Base-by-base conservation (phyloP, 2,113 vertebrate genomes). In the Chlorocebus sabaeus region DNA sequence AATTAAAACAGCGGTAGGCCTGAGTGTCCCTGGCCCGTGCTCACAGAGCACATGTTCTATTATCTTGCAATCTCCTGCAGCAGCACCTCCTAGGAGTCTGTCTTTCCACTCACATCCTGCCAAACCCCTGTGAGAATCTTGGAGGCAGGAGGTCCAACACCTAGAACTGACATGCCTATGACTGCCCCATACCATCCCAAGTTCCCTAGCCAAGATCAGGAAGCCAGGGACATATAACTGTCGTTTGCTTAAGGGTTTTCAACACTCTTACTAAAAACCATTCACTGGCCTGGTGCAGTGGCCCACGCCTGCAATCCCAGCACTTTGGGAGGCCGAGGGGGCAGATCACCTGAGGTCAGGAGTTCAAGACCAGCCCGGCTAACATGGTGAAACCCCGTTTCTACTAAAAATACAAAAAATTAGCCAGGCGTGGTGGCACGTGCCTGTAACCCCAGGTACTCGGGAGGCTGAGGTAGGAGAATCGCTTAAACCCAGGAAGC, bases 191-290 rank as follows among this genome's bases (percentile, higher is more conserved):
- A 87, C 7, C 20, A 79, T 50, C 50, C 79, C 45, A 96, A 88
- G 81, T 89, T 93, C 67, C 50, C 88, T 84, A 96, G 50, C 38
- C 10, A 32, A 96, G 78, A 72, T 83, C 55, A 59, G 45, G 50
- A 96, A 91, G 50, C 25, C 64, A 79, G 86, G 67, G 61, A 91
- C 8, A 57, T 20, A 87, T 32, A 95, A 55, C 27, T 83, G 30
- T 40, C 35, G 20, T 50, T 79, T 88, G 23, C 40, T 94, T 94
- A 94, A 93, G 18, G 67, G 90, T 78, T 93, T 90, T 85, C 40
- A 93, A 61, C 43, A 79, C 7, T 57, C 48, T 94, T 83, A 52
- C 55, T 95, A 82, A 94, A 96, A 81, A 55, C 52, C 52, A 55
- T 55, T 55, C 52, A 55, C 52, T 55, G 52, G 52, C 52, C 52